Evolutionary conservation across 2,113 vertebrate species (phyloP), one percentile per base, ranked within the genome.

Genomic region (Mormoops blainvillei): DNA sequence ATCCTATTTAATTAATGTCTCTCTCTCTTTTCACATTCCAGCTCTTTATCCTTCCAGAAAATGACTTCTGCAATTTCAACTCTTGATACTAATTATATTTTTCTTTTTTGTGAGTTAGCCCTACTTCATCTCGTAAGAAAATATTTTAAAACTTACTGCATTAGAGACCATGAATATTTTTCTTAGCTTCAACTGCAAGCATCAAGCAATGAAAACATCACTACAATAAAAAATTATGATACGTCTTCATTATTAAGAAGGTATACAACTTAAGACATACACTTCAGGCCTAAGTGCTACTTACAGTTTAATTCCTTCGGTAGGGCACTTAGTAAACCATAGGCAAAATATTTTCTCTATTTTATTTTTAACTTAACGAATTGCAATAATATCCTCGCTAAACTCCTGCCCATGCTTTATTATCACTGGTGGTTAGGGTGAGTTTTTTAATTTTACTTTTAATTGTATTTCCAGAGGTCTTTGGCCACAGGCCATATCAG

Each of bases 331-430:
- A 94, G 43, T 28, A 82, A 87, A 78, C 3, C 65, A 12, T 7
- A 70, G 67, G 33, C 33, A 74, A 80, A 80, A 48, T 87, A 89
- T 94, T 96, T 94, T 91, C 88, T 97, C 85, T 52, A 41, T 77
- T 58, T 96, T 97, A 97, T 97, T 97, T 98, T 97, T 98, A 97
- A 92, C 83, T 94, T 91, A 94, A 91, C 83, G 41, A 73, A 58
- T 73, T 89, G 5, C 20, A 83, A 9, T 82, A 65, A 71, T 74
- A 73, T 48, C 31, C 50, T 92, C 22, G 33, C 10, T 14, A 58
- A 77, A 36, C 3, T 43, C 20, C 80, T 76, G 18, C 6, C 26
- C 1, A 41, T 33, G 70, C 22, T 52, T 54, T 71, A 52, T n/a
- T 26, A 71, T 86, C 33, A 19, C 58, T 45, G 33, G 70, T 74